Percentiles rank a stretch among this genome's conserved stretches.
Evolutionary conservation across 2,113 vertebrate genomes (phyloP).

Genomic region (Trichechus manatus): DNA sequence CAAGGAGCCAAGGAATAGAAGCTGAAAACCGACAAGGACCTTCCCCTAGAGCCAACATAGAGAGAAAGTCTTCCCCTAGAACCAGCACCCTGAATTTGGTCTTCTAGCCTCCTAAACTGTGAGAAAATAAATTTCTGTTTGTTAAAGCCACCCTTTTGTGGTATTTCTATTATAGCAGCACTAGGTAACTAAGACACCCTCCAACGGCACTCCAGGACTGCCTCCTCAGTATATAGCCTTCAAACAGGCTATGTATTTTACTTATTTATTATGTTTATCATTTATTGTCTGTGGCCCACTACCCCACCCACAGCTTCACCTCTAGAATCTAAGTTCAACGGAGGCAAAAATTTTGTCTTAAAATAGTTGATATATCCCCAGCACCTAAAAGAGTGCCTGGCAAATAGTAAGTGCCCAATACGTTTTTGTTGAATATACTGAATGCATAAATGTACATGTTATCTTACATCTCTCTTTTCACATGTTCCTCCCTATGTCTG

Average conservation of each 20-base stretch:
- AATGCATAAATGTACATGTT: background rate
- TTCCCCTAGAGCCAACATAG: background rate
- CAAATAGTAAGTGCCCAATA: background rate
- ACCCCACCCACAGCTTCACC: too few relatives aligned
- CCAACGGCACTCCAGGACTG: background rate
- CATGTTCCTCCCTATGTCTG: background rate
- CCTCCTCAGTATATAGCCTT: background rate
- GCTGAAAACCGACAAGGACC: background rate
- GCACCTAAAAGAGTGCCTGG: background rate
- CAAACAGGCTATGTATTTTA: background rate
- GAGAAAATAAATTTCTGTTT: background rate
- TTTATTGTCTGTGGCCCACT: background rate
- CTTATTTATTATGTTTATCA: background rate
- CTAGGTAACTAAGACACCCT: background rate
- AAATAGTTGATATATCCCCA: background rate
- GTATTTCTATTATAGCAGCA: background rate
- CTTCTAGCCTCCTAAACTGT: background rate
- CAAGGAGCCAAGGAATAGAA: background rate
- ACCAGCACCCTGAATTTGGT: background rate
- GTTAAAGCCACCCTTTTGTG: background rate
- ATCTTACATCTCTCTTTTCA: background rate
- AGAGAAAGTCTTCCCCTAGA: background rate
- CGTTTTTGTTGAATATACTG: background rate
- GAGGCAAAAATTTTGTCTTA: background rate
- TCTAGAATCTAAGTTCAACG: background rate